Evolutionary conservation across 2,797 vertebrate genomes (phyloP), one percentile per base, ranked within the genome.

Genomic region (Erpetoichthys calabaricus): DNA sequence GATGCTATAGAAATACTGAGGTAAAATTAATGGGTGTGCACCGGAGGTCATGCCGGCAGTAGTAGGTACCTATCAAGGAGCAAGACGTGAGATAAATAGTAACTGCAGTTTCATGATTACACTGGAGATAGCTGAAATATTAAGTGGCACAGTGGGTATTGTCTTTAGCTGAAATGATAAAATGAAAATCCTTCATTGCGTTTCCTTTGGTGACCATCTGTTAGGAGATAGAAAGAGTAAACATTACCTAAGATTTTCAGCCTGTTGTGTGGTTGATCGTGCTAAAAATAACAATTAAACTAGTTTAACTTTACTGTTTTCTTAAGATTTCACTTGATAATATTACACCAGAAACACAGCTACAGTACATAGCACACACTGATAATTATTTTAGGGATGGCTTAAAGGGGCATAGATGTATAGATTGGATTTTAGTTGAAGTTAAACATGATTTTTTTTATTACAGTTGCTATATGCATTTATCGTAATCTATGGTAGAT

Each of bases 11-110:
- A 89, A 90, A 89, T 77, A 75, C 80, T 72, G 82, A 89, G 86
- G 87, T 86, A 85, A 89, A 94, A 96, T 94, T 84, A 94, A 95
- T 92, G 89, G 74, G 75, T 70, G 75, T 81, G 79, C 87, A 86
- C 85, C 85, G 75, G 88, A 93, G 93, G 93, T 94, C 90, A 77
- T 70, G 76, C 74, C 69, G 69, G 73, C 75, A 78, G 72, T 67
- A 75, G 77, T 70, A 73, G 85, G 84, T 78, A 83, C 77, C 79
- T 80, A 74, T 73, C 73, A 74, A 74, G 72, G 77, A 78, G 74
- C 67, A 86, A 80, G 77, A 83, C 63, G 58, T 78, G 84, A 90
- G 88, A 92, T 86, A 88, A 92, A 91, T 89, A 88, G 86, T 78
- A 84, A 80, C 72, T 76, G 70, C 59, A 73, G 66, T 77, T 76